phyloP scores from a whole-genome alignment of 2,113 vertebrate genomes.

The Sinocyclocheilus rhinocerous region DNA sequence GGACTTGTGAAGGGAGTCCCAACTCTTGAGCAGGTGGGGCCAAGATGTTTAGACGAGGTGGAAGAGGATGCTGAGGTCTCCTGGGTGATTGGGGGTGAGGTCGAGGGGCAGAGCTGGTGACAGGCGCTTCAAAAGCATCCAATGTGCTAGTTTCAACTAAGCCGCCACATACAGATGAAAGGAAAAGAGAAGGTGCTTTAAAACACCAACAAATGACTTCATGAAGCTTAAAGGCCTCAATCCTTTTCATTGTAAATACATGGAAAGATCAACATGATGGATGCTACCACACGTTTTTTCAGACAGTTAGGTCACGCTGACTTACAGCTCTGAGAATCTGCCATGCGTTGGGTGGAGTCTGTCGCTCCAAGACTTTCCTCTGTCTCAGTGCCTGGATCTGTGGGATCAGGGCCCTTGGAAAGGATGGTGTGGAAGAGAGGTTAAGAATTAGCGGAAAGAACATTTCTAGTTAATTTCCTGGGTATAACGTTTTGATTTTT shows the following conservation, averaged over 20 bases:
- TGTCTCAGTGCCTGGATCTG: constrained; percentile 92
- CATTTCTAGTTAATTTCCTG: constrained; percentile 17
- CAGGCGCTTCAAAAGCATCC: constrained; percentile 85
- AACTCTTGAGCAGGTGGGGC: constrained; percentile 86
- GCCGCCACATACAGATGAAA: neutral
- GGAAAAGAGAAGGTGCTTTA: neutral
- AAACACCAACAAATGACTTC: neutral
- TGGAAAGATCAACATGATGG: neutral
- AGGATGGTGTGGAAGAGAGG: neutral
- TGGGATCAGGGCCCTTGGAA: constrained; percentile 85
- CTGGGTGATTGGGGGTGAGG: constrained; percentile 85
- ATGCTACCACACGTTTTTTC: neutral
- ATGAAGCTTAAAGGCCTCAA: neutral
- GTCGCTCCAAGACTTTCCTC: constrained; percentile 91
- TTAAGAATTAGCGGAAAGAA: neutral
- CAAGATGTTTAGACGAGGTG: constrained; percentile 86
- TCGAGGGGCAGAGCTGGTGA: constrained; percentile 82
- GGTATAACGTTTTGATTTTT: neutral
- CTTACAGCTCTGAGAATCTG: constrained; percentile 91
- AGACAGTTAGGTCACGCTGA: neutral
- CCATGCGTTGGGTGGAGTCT: constrained; percentile 88
- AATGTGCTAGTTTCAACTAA: constrained; percentile 80
- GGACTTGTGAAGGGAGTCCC: constrained; percentile 86
- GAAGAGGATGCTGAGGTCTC: constrained; percentile 85
- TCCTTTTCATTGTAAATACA: neutral